phyloP scores from a whole-genome alignment of 2,113 vertebrate species.

The Alces alces region DNA sequence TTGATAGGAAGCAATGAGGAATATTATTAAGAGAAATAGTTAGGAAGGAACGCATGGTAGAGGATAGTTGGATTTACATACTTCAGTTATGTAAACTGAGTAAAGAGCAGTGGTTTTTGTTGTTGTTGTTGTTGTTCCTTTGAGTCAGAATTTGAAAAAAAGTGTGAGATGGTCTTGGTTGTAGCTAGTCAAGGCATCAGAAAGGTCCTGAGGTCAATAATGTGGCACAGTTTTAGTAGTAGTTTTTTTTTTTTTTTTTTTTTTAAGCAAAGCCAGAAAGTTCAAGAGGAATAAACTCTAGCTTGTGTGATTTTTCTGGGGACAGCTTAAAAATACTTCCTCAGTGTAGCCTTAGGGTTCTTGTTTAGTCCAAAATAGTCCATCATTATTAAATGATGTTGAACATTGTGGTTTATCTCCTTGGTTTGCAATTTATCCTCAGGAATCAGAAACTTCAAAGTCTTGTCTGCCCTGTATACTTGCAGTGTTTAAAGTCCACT shows the following conservation, averaged over 20 bases:
- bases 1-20: neutral
- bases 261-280: neutral
- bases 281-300: neutral
- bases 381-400: neutral
- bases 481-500: neutral
- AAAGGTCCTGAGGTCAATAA: neutral
- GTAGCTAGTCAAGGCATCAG: neutral
- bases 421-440: neutral
- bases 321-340: slow-evolving; percentile 29
- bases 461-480: neutral
- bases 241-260: neutral
- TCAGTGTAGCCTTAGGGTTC: neutral
- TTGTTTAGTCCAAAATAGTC: slow-evolving; percentile 11
- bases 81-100: neutral
- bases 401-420: neutral
- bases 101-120: neutral
- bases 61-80: neutral
- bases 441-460: neutral
- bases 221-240: neutral
- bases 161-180: neutral
- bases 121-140: neutral
- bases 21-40: neutral
- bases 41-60: neutral
- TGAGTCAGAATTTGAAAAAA: neutral
- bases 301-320: neutral